Percentiles rank a stretch among this genome's conserved stretches.
Conservation (phyloP, 2,888 invertebrate genomes). For the Germaria angustata region DNA sequence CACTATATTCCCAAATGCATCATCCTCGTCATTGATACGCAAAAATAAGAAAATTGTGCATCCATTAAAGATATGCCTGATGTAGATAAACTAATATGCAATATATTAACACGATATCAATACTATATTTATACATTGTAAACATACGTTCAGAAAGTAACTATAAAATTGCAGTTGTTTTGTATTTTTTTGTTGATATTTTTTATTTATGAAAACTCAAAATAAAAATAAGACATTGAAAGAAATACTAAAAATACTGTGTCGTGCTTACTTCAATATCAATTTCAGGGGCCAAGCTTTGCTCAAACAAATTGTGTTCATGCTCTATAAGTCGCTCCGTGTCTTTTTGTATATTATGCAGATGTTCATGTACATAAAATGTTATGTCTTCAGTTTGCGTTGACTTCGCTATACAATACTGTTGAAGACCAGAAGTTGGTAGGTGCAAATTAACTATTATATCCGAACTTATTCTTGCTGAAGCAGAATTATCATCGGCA, state of each 20-base stretch:
- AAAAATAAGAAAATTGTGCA: too few species aligned
- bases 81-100: too few species aligned
- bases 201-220: too few species aligned
- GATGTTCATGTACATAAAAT: conserved; percentile 76
- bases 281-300: conserved; percentile 82
- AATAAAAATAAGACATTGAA: too few species aligned
- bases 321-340: conserved; percentile 76
- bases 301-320: conserved; percentile 81
- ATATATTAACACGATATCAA: too few species aligned
- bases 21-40: too few species aligned
- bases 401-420: conserved; percentile 72
- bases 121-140: too few species aligned
- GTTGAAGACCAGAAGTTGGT: neutral
- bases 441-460: conserved; percentile 33
- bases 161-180: too few species aligned
- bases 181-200: too few species aligned
- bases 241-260: neutral
- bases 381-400: conserved; percentile 81
- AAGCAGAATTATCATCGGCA: conserved; percentile 1
- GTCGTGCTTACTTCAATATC: conserved; percentile 81
- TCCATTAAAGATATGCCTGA: too few species aligned
- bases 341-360: conserved; percentile 67
- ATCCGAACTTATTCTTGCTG: conserved; percentile 18
- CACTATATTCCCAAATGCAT: too few species aligned
- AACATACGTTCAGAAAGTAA: too few species aligned